These are phyloP conservation scores for Lasiommata megera DNA, from an alignment of 2,888 invertebrate genomes.

Conservation along the genomic window DNA sequence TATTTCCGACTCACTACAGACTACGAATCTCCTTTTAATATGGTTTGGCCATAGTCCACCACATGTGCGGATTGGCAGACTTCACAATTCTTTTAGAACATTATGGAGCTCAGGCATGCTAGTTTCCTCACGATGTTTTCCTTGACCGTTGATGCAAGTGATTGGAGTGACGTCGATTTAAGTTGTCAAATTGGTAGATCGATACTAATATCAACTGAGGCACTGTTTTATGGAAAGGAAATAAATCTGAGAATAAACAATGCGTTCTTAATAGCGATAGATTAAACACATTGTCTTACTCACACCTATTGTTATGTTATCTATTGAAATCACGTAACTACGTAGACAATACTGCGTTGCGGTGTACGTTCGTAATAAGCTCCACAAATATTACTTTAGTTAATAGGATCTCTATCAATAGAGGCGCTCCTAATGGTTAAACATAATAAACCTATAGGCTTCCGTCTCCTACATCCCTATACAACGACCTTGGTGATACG, in stretches of 20 bases:
- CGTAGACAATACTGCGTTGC: neutral
- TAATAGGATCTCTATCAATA: slow-evolving; percentile 11
- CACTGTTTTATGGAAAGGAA: too few relatives aligned
- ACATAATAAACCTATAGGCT: slow-evolving; percentile 3
- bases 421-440: neutral
- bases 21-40: too few relatives aligned
- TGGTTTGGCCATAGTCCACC: too few relatives aligned
- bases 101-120: too few relatives aligned
- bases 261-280: neutral
- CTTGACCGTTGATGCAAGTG: too few relatives aligned
- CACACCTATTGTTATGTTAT: neutral
- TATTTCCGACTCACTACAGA: too few relatives aligned
- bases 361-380: neutral
- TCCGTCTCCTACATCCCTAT: neutral
- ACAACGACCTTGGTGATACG: neutral
- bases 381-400: slow-evolving; percentile 3
- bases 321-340: neutral
- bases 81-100: too few relatives aligned
- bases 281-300: neutral
- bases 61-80: too few relatives aligned
- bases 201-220: too few relatives aligned
- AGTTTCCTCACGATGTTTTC: too few relatives aligned
- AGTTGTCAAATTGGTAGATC: too few relatives aligned
- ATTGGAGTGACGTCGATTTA: too few relatives aligned
- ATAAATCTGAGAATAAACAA: neutral